Percentiles rank a stretch among this genome's conserved stretches.
phyloP scores from a whole-genome alignment of 2,888 invertebrate genomes.

The Sisyra nigra region DNA sequence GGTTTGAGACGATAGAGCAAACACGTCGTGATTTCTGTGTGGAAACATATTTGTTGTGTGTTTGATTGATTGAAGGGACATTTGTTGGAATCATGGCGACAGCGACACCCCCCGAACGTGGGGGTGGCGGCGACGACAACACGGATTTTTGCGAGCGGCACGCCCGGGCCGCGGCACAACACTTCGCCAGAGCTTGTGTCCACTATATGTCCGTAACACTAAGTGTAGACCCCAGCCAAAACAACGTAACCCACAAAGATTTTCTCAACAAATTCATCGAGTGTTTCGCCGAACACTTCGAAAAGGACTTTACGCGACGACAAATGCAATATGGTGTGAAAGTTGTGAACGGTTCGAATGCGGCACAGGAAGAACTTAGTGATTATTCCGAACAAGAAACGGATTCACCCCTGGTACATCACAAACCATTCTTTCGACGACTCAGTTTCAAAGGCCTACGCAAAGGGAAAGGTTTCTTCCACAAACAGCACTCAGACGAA shows the following conservation, averaged over 20 bases:
- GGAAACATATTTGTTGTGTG: background rate
- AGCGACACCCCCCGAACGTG: slow-evolving; percentile 14
- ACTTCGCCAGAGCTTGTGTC: slow-evolving; percentile 76
- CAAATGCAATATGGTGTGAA: slow-evolving; percentile 27
- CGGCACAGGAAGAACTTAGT: slow-evolving; percentile 27
- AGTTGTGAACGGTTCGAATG: slow-evolving; percentile 24
- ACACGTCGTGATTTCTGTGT: background rate
- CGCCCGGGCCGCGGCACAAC: slow-evolving; percentile 67
- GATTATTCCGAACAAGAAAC: slow-evolving; percentile 61
- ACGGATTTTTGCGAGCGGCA: slow-evolving; percentile 85
- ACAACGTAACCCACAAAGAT: slow-evolving; percentile 57
- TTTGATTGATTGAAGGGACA: background rate
- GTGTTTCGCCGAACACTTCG: slow-evolving; percentile 71
- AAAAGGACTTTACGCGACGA: slow-evolving; percentile 51
- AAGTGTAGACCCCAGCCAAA: slow-evolving; percentile 41
- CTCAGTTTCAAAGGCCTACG: slow-evolving; percentile 80
- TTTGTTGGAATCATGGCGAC: slow-evolving; percentile 9
- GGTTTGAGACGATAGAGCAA: background rate
- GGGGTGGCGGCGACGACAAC: slow-evolving; percentile 40
- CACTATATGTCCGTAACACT: slow-evolving; percentile 57
- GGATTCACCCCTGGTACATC: slow-evolving; percentile 62
- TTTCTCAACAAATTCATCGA: slow-evolving; percentile 71
- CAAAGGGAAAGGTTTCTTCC: slow-evolving; percentile 69
- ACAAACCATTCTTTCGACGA: slow-evolving; percentile 65
- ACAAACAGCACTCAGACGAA: slow-evolving; percentile 83